Conservation (phyloP, 1,140 invertebrate species). For the Drosophila lowei region DNA sequence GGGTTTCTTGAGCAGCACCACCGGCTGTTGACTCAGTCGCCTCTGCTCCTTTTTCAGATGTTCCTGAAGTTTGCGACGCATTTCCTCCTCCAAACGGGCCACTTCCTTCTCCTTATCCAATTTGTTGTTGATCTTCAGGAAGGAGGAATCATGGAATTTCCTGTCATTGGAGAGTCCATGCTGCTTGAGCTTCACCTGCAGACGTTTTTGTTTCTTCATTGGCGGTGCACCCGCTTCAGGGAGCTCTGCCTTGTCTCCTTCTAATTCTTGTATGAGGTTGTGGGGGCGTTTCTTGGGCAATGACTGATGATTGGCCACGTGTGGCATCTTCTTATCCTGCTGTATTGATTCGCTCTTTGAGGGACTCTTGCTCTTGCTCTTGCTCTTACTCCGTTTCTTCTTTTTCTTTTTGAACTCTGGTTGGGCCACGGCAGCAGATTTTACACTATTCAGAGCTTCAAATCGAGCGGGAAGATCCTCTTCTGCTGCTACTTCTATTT, state of each 20-base stretch:
- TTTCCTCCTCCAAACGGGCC: constrained; percentile 36
- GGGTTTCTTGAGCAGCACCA: constrained; percentile 42
- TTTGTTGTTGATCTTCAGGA: not conserved
- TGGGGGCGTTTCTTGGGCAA: not conserved
- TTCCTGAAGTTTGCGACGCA: constrained; percentile 41
- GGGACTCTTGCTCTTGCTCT: no score
- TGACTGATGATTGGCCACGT: constrained; percentile 16
- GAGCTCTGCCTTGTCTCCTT: no score
- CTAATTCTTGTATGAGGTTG: not conserved
- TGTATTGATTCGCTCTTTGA: no score
- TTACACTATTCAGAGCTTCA: no score
- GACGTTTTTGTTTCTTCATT: constrained; percentile 14
- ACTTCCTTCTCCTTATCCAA: constrained; percentile 17
- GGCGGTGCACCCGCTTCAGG: not conserved
- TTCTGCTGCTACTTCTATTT: no score
- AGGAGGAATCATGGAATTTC: constrained; percentile 1
- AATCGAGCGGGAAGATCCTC: no score
- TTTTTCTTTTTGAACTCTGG: no score
- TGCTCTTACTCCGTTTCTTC: no score
- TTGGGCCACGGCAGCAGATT: no score
- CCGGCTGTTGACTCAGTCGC: constrained; percentile 38
- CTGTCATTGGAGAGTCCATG: constrained; percentile 22
- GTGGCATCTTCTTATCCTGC: not conserved
- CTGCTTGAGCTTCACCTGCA: constrained; percentile 41
- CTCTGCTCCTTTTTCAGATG: constrained; percentile 50